Conservation (phyloP, 2,797 vertebrate species). For the Pangasius macronema region DNA sequence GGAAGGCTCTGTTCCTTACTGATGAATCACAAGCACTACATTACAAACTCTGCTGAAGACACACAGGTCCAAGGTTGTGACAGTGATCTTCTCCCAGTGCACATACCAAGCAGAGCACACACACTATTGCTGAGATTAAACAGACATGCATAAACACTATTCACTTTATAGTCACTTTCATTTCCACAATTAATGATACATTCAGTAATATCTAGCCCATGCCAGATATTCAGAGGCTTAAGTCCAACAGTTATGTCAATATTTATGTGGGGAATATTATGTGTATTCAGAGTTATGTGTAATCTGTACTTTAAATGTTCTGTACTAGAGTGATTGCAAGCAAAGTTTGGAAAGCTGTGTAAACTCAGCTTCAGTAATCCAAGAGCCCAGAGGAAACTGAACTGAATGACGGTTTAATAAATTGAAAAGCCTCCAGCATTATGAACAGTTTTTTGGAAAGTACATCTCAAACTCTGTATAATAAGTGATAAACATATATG, state of each 20-base stretch:
- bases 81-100: neutral
- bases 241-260: neutral
- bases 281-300: neutral
- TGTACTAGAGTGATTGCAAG: constrained; percentile 23
- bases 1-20: neutral
- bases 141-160: neutral
- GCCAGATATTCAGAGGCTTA: neutral
- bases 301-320: constrained; percentile 7
- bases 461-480: neutral
- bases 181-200: neutral
- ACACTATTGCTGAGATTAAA: neutral
- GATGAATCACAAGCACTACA: neutral
- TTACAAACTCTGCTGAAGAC: neutral
- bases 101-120: neutral
- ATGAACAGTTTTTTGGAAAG: neutral
- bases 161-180: neutral
- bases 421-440: neutral
- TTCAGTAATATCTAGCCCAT: neutral
- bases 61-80: neutral
- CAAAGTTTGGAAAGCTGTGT: constrained; percentile 17
- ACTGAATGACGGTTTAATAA: neutral
- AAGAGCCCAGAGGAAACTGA: constrained; percentile 14
- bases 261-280: neutral
- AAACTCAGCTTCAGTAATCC: constrained; percentile 41
- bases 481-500: neutral